Evolutionary conservation across 2,113 vertebrate genomes (phyloP), one percentile per base, ranked within the genome.

Genomic region (Ophiodon elongatus): DNA sequence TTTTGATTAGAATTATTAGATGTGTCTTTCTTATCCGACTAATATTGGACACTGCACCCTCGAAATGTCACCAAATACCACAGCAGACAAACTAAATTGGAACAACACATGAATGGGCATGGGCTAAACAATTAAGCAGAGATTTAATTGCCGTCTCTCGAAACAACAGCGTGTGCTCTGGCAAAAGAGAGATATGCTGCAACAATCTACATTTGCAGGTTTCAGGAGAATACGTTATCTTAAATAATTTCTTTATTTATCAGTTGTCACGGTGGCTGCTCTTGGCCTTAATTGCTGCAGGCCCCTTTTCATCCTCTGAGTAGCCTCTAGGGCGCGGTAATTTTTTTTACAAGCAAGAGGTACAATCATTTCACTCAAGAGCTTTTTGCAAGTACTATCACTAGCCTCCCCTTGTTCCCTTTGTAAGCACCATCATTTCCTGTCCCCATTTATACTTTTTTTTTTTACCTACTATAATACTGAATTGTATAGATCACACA

Each of bases 181-280:
- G 60, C 25, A 50, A 76, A 86, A 75, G 17, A 43, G 6, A 63
- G 27, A 45, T 47, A 72, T 43, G 54, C 59, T 45, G 29, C 19
- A 64, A 74, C 21, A 47, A 69, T 69, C 33, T 63, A 67, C 41
- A 73, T 63, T 47, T 6, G 14, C 39, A 27, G 60, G 23, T 80
- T 76, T 79, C 17, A 76, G 64, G n/a, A 72, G 65, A 71, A 63
- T 13, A 57, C 19, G 7, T 72, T 8, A 65, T 68, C 70, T 23
- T 65, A 27, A 83, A 78, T 86, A 27, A 87, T 88, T 77, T 85
- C 50, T 88, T 56, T 75, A 69, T 86, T 79, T 65, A 88, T 82
- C 83, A 82, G 86, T 77, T 87, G 82, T 82, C 87, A 87, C 73
- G 73, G 84, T 63, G 84, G 79, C 66, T 79, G 79, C 76, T 91